Conservation (phyloP, 2,797 vertebrate species). For the Poecilia picta region DNA sequence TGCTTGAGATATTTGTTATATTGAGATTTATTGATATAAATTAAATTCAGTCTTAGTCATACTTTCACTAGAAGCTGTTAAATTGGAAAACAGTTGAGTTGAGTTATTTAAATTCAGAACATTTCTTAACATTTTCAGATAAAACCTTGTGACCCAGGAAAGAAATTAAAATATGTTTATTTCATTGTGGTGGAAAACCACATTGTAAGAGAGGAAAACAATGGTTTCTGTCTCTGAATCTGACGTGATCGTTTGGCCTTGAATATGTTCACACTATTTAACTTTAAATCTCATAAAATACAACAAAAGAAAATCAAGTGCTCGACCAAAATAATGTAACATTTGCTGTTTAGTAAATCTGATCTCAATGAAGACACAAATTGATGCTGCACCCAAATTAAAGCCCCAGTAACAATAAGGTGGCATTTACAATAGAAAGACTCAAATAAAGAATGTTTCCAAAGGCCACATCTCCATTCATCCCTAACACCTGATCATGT, state of each 20-base stretch:
- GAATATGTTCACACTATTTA: neutral
- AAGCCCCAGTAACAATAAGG: neutral
- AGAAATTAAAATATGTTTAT: neutral
- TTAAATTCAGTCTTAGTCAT: neutral
- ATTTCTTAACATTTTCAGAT: neutral
- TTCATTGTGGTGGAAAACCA: neutral
- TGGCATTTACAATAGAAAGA: neutral
- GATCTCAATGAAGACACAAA: neutral
- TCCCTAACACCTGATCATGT: neutral
- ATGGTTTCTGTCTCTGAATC: neutral
- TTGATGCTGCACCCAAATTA: neutral
- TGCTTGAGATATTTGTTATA: neutral
- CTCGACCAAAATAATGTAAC: neutral
- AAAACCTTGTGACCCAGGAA: neutral
- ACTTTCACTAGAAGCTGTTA: neutral
- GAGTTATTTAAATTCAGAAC: neutral
- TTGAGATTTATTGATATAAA: neutral
- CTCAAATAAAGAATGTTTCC: neutral
- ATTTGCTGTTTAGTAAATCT: neutral
- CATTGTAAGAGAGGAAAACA: neutral
- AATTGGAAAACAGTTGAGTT: neutral
- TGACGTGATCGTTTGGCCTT: neutral
- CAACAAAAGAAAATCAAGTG: neutral
- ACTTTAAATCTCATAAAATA: neutral
- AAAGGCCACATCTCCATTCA: neutral